phyloP scores from a whole-genome alignment of 2,888 invertebrate species.

The Tribolium freemani region DNA sequence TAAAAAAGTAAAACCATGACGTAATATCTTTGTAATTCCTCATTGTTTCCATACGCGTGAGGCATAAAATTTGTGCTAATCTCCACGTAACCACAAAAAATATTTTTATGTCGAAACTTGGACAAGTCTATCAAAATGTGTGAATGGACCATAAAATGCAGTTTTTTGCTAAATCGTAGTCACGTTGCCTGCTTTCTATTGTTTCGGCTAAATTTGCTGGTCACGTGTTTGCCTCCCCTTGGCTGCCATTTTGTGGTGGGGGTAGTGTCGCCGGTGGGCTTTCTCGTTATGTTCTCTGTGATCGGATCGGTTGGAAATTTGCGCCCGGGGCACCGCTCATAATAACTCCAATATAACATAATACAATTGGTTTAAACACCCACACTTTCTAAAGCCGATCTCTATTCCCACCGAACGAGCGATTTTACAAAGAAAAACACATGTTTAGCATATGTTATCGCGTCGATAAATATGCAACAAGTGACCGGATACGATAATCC shows the following conservation, averaged over 20 bases:
- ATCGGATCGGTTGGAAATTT: conserved; percentile 24
- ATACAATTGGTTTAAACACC: conserved; percentile 22
- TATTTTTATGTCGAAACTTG: neutral
- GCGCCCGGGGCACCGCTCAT: conserved; percentile 1
- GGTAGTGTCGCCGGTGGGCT: neutral
- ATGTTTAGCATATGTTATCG: conserved; percentile 45
- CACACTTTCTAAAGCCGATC: conserved; percentile 28
- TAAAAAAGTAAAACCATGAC: neutral
- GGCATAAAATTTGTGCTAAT: neutral
- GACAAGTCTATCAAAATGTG: neutral
- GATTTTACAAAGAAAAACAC: conserved; percentile 27
- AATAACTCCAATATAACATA: conserved; percentile 16
- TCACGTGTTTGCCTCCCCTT: neutral
- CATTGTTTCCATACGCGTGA: neutral
- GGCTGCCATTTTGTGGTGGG: neutral
- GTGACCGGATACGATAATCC: conserved; percentile 27
- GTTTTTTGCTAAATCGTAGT: no score
- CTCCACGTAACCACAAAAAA: neutral
- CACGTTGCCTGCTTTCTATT: no score
- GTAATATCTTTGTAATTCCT: neutral
- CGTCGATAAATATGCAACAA: conserved; percentile 36
- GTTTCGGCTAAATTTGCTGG: no score
- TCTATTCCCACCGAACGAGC: neutral
- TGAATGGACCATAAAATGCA: no score
- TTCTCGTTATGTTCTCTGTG: neutral